Base-by-base conservation (phyloP, 2,888 invertebrate species). In the Xanthorhoe spadicearia region DNA sequence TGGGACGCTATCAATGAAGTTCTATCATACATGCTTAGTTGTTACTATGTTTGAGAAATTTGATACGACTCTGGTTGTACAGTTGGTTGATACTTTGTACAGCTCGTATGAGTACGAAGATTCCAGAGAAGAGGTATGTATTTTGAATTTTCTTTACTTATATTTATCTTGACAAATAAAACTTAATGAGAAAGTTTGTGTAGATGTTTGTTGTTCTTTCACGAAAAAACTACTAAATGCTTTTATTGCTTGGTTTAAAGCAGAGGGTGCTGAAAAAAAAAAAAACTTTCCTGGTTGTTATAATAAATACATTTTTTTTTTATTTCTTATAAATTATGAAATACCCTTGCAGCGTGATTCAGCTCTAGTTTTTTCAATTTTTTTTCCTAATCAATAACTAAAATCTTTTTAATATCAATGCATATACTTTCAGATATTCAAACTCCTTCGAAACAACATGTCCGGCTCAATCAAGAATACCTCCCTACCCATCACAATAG, bases 1-100 rank as follows among this genome's bases (percentile, higher is more conserved):
- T 51, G 93, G 94, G 8, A 93, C 94, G n/a, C 80, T 96, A 51
- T 94, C 95, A 64, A 86, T 90, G 73, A 94, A 94, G 86, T 96
- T 95, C 77, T 95, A 94, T 73, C 94, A 95, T 68, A 87, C 93
- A 0, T 94, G 94, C 77, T 83, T 95, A 64, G 81, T 95, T 72
- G 88, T 89, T 32, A 83, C 89, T 0, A 82, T 92, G 81, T 90
- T 87, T 76, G 92, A 91, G 72, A 89, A 85, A 72, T 89, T 84
- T 71, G 93, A 94, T 71, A 76, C 73, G 0, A 89, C 84, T 0
- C 76, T 88, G 6, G 81, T 81, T 0, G 77, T 68, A 23, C 86
- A 84, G n/a, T 72, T 94, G 55, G 86, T 88, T 0, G 92, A 93
- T 61, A 81, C 92, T 0, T 71, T 93, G 60, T 93, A 93, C 66